A percentile compares a stretch with the other conserved stretches of the same genome.
phyloP scores from a whole-genome alignment of 2,888 invertebrate species.

The Trichogramma evanescens region DNA sequence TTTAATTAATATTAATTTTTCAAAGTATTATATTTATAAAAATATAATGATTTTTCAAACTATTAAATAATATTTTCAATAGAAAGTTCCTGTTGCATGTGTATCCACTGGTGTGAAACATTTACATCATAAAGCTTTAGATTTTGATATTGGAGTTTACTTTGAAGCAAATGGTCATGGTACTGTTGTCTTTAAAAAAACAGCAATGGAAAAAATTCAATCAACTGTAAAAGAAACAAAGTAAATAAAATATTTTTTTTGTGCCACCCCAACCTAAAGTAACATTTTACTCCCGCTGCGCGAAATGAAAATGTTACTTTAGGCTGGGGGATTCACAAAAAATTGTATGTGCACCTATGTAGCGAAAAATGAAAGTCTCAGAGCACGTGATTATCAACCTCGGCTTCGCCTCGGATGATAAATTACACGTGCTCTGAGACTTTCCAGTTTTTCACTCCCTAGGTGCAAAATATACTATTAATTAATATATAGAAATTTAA shows the following conservation, averaged over 20 bases:
- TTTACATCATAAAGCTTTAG: constrained; percentile 82
- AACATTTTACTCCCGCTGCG: too few relatives aligned
- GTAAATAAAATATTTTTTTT: constrained; percentile 34
- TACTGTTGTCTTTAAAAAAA: constrained; percentile 76
- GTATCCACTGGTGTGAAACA: constrained; percentile 95
- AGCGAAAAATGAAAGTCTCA: too few relatives aligned
- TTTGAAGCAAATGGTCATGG: constrained; percentile 99
- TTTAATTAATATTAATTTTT: constrained; percentile 6
- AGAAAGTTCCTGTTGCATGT: constrained; percentile 87
- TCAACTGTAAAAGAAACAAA: constrained; percentile 46
- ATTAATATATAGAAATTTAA: constrained; percentile 10
- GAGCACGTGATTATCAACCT: too few relatives aligned
- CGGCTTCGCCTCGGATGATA: too few relatives aligned
- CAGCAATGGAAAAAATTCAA: constrained; percentile 57
- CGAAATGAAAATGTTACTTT: too few relatives aligned
- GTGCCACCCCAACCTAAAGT: too few relatives aligned
- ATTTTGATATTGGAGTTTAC: constrained; percentile 93
- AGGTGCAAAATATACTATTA: too few relatives aligned
- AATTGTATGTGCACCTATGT: too few relatives aligned
- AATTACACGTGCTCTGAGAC: too few relatives aligned
- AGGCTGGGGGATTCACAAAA: too few relatives aligned
- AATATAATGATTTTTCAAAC: not conserved
- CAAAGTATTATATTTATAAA: not conserved
- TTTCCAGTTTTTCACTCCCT: too few relatives aligned
- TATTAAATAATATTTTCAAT: constrained; percentile 27